Evolutionary conservation across 2,797 vertebrate species (phyloP).

Genomic region (Syncerus caffer): DNA sequence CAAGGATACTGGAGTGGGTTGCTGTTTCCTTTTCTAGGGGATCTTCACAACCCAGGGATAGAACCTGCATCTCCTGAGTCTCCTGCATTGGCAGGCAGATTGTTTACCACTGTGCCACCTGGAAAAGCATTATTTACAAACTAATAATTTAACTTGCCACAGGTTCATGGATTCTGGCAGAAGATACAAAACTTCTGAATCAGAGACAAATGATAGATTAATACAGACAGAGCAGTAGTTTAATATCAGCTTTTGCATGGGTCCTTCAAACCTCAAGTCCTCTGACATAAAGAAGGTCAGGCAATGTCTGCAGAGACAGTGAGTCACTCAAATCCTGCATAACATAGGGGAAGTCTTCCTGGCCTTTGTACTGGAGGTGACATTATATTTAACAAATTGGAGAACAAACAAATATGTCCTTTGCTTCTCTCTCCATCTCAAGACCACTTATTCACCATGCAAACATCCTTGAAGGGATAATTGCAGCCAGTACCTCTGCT

Average conservation of each 20-base stretch:
- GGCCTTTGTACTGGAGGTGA: background rate
- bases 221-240: background rate
- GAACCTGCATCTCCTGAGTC: background rate
- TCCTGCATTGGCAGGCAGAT: background rate
- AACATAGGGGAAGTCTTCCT: fast-evolving
- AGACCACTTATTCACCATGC: background rate
- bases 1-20: background rate
- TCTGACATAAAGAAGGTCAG: too few species aligned
- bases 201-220: background rate
- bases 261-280: background rate
- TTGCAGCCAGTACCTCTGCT: background rate
- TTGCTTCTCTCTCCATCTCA: background rate
- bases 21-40: background rate
- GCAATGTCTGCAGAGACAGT: fast-evolving
- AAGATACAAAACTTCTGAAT: background rate
- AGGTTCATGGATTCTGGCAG: background rate
- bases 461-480: background rate
- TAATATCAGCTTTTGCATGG: background rate
- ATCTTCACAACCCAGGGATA: background rate
- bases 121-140: background rate
- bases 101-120: background rate
- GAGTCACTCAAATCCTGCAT: background rate
- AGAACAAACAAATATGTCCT: too few species aligned
- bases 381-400: fast-evolving
- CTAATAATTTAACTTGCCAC: background rate